These are phyloP conservation scores for Caprella mutica DNA, from an alignment of 2,888 invertebrate species.

Conservation along the genomic window DNA sequence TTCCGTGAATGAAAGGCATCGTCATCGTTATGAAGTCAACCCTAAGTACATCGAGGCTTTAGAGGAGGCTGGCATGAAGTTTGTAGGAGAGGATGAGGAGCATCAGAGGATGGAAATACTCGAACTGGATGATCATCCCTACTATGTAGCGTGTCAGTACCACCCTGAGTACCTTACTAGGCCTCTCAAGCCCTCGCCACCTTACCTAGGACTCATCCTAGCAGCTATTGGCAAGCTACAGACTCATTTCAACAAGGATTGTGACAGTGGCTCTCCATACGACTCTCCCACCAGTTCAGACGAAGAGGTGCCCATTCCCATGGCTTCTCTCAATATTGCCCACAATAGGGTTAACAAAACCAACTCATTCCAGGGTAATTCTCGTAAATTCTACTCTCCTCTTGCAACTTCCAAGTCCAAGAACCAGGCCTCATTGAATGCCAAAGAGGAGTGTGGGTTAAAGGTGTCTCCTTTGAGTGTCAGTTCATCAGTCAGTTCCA, in stretches of 20 bases:
- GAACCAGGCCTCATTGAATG: no score
- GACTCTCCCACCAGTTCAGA: no score
- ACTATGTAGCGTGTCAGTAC: conserved; percentile 90
- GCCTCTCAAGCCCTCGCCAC: conserved; percentile 82
- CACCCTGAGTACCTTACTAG: conserved; percentile 94
- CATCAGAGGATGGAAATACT: conserved; percentile 78
- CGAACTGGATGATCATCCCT: conserved; percentile 72
- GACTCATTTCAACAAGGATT: conserved; percentile 26
- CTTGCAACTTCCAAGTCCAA: no score
- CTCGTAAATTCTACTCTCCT: no score
- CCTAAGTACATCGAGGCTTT: conserved; percentile 66
- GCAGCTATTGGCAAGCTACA: conserved; percentile 74
- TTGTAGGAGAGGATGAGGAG: conserved; percentile 54
- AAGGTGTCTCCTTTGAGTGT: no score
- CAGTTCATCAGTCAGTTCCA: no score
- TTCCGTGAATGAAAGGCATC: conserved; percentile 80
- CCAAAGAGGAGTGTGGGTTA: no score
- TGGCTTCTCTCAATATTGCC: no score
- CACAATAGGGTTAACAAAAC: no score
- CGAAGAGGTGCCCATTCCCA: no score
- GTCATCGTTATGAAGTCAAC: conserved; percentile 97
- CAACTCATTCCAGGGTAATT: no score
- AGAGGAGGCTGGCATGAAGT: conserved; percentile 70
- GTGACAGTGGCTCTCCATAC: no score
- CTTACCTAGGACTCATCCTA: conserved; percentile 85